A percentile compares a stretch with the other conserved stretches of the same genome.
These are phyloP conservation scores for Willisornis vidua DNA, from an alignment of 2,113 vertebrate genomes.

Conservation along the genomic window DNA sequence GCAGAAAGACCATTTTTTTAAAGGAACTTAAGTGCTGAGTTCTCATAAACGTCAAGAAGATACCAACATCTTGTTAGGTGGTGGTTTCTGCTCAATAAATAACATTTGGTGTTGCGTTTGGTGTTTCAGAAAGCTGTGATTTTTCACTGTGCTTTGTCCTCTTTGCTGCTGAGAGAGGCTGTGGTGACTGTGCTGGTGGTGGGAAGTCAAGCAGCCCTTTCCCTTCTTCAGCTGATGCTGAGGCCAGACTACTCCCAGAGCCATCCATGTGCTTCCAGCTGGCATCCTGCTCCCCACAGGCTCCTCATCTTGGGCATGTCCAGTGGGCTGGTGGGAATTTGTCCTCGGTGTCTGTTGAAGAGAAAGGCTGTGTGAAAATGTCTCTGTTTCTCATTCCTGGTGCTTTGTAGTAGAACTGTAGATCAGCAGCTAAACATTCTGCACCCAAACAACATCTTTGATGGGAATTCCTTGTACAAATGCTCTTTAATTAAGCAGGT, in stretches of 20 bases:
- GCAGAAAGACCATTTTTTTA: background rate
- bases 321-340: background rate
- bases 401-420: background rate
- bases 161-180: background rate
- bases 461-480: background rate
- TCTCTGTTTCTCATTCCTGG: background rate
- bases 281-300: background rate
- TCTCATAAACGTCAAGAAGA: background rate
- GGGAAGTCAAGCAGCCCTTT: background rate
- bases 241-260: background rate
- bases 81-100: background rate
- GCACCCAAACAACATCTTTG: background rate
- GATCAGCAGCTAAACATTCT: background rate
- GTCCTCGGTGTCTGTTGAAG: background rate
- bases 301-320: background rate
- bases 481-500: background rate
- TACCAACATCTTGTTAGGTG: background rate
- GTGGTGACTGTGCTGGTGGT: no score
- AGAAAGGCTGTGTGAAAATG: background rate
- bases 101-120: background rate
- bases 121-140: background rate
- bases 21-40: background rate
- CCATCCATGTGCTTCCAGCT: background rate
- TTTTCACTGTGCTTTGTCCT: background rate
- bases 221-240: background rate